Base-by-base conservation (phyloP, 2,797 vertebrate genomes). In the Takifugu ocellatus region DNA sequence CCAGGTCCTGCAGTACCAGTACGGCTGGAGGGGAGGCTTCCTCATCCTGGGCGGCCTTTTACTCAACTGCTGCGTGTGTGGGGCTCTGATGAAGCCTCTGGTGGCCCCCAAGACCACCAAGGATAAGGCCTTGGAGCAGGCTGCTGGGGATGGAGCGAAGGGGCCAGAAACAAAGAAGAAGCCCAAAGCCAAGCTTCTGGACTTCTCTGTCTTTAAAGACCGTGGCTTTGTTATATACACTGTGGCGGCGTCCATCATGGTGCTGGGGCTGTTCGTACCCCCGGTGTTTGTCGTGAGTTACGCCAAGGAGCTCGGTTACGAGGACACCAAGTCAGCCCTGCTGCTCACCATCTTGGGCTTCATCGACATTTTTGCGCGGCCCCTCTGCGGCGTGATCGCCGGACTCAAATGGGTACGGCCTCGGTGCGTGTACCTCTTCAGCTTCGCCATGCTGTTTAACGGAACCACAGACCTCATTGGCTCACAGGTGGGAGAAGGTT, bases 271-370 rank as follows among this genome's bases (percentile, higher is more conserved):
- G 56, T 99, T 99, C 10, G 95, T 98, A 60, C 96, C 97, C 0
- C 97, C 97, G 0, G 95, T 98, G 66, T 98, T 99, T 45, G 89
- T 98, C 59, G 96, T 99, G 63, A 97, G 91, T 82, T 97, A 96
- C 0, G 95, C 97, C 58, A 98, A 98, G 84, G 93, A 94, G 84
- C 65, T 97, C 78, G 91, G 91, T 0, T 87, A 93, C 7, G 90
- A 90, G 6, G 96, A 98, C 76, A 94, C 94, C 3, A 91, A 91
- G 71, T 94, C 95, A 0, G 93, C 97, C 52, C 92, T 97, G 77
- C 92, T 98, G 71, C 90, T 99, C 55, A 91, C 92, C 33, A 91
- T 96, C 80, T 89, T 99, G 71, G 96, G 97, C 67, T 94, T 97
- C 70, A 77, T 98, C 0, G 97, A 99, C 75, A 97, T 99, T 42